Conservation (phyloP, 2,888 invertebrate genomes). For the Synanthedon andrenaeformis region DNA sequence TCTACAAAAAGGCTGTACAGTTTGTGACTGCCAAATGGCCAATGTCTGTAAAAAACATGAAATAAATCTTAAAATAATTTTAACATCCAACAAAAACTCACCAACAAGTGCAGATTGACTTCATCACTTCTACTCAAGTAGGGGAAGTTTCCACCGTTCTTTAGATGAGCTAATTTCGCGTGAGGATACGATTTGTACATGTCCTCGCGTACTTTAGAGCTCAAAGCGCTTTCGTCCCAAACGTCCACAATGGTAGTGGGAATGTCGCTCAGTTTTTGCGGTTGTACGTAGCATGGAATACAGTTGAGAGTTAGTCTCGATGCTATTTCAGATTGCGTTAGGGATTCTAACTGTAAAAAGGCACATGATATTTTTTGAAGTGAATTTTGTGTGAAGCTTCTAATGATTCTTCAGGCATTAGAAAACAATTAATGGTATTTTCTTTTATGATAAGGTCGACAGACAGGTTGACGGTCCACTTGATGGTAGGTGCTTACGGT, state of each 20-base stretch:
- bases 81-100: slow-evolving; percentile 33
- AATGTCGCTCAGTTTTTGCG: slow-evolving; percentile 75
- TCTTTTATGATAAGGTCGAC: too few relatives aligned
- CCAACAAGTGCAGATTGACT: slow-evolving; percentile 89
- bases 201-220: slow-evolving; percentile 81
- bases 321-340: slow-evolving; percentile 85
- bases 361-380: not conserved
- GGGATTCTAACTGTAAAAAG: slow-evolving; percentile 78
- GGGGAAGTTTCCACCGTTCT: slow-evolving; percentile 91
- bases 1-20: not conserved
- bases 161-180: slow-evolving; percentile 87
- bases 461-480: too few relatives aligned
- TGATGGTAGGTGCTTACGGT: too few relatives aligned
- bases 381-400: not conserved
- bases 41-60: not conserved
- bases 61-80: too few relatives aligned
- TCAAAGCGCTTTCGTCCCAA: slow-evolving; percentile 88
- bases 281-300: slow-evolving; percentile 81
- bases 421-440: too few relatives aligned
- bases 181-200: slow-evolving; percentile 87
- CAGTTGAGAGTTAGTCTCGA: slow-evolving; percentile 90
- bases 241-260: slow-evolving; percentile 90
- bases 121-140: slow-evolving; percentile 89
- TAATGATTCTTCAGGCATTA: too few relatives aligned
- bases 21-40: not conserved